Percentiles rank a stretch among this genome's conserved stretches.
phyloP scores from a whole-genome alignment of 2,888 invertebrate species.

The Watsonalla cultraria region DNA sequence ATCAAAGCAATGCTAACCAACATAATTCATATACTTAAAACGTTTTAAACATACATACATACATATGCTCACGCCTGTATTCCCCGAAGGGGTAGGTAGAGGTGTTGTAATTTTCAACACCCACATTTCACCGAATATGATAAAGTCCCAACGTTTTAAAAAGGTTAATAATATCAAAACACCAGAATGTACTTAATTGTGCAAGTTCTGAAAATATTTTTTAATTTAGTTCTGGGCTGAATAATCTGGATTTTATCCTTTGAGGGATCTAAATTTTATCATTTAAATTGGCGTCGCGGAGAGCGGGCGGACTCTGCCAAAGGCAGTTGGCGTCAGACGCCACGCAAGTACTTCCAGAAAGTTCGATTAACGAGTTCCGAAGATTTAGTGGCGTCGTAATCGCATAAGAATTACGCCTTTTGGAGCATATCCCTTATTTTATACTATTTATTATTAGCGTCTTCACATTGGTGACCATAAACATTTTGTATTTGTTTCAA shows the following conservation, averaged over 20 bases:
- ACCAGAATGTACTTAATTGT: background rate
- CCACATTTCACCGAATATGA: too few relatives aligned
- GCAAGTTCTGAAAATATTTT: constrained; percentile 20
- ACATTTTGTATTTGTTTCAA: too few relatives aligned
- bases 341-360: constrained; percentile 62
- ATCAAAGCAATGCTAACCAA: background rate
- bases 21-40: background rate
- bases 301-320: constrained; percentile 58
- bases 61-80: too few relatives aligned
- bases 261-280: constrained; percentile 69
- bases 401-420: constrained; percentile 63
- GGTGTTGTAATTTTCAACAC: too few relatives aligned
- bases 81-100: too few relatives aligned
- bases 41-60: background rate
- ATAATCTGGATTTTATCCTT: constrained; percentile 65
- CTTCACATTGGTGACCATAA: background rate
- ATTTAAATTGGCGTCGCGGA: constrained; percentile 66
- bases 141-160: too few relatives aligned
- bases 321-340: constrained; percentile 68
- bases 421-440: constrained; percentile 45
- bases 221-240: constrained; percentile 51
- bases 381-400: constrained; percentile 69
- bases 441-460: constrained; percentile 24
- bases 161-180: background rate
- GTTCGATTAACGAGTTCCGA: constrained; percentile 72